Percentiles rank a stretch among this genome's conserved stretches.
Conservation (phyloP, 2,113 vertebrate genomes). For the Dicrurus megarhynchus region DNA sequence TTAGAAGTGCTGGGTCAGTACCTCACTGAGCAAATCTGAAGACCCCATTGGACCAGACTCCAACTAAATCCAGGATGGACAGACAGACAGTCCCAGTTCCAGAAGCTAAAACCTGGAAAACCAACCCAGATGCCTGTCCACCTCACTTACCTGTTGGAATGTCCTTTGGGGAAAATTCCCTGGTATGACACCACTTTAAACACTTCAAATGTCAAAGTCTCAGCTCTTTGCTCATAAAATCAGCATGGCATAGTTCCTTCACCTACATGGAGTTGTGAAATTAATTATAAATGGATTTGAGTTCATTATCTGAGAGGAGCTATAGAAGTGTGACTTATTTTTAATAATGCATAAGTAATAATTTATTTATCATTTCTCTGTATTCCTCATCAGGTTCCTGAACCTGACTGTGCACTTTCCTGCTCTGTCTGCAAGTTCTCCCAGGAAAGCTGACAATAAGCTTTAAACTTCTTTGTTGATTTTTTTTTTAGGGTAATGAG, state of each 20-base stretch:
- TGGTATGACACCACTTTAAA: neutral
- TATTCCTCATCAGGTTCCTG: constrained; percentile 13
- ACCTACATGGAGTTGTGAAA: neutral
- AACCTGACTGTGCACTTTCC: neutral
- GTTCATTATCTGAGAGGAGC: constrained; percentile 32
- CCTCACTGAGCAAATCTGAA: neutral
- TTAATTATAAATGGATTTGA: constrained; percentile 46
- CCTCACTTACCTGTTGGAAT: neutral
- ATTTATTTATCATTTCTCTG: constrained; percentile 53
- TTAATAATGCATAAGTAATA: constrained; percentile 55
- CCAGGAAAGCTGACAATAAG: neutral
- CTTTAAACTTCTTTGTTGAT: neutral
- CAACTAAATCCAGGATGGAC: neutral
- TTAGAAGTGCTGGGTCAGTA: neutral
- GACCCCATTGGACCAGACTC: neutral
- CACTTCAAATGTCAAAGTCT: neutral
- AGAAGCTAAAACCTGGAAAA: neutral
- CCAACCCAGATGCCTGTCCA: neutral
- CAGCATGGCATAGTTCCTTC: neutral
- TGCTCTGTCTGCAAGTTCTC: neutral
- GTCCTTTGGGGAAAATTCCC: neutral
- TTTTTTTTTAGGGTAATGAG: neutral
- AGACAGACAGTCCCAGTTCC: neutral
- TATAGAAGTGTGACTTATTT: constrained; percentile 51
- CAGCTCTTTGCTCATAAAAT: neutral